Evolutionary conservation across 2,113 vertebrate species (phyloP), one percentile per base, ranked within the genome.

Genomic region (Sebastes fasciatus): DNA sequence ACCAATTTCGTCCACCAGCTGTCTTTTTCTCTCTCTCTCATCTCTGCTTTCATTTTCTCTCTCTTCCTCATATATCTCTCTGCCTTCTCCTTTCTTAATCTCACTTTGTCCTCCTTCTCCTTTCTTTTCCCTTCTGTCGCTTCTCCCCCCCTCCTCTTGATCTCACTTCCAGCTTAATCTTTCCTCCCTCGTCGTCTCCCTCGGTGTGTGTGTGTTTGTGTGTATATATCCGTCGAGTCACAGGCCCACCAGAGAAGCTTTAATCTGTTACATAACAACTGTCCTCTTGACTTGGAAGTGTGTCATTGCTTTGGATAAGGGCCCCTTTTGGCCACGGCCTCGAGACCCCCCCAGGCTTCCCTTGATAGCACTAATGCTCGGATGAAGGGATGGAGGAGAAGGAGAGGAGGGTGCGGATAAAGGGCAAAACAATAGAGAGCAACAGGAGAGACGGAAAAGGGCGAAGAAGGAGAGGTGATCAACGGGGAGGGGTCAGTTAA

Each of bases 251-350:
- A 80, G 79, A 84, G 74, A 43, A 83, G 88, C 86, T 88, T 90
- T 86, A 90, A 89, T 68, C 83, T 78, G 65, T 93, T 91, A 88
- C 67, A 60, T 93, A 94, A 94, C 88, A 89, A 90, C 84, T 60
- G 80, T 89, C 90, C 91, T 87, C 85, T 91, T 90, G 89, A 92
- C 92, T 92, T 90, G 85, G 68, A 92, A 90, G 89, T 89, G 87
- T 93, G 89, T 90, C 89, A 86, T 91, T 86, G 85, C 80, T 85
- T 67, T 74, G 82, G 92, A 93, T 91, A 79, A 93, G 82, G 66
- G 70, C 76, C 87, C 85, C 79, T 80, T 70, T 88, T 78, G 88
- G 80, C 69, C 73, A 21, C 65, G n/a, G 83, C 76, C 83, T 76
- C 49, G 73, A 88, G 80, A 73, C 79, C 63, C 72, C 77, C 73